Conservation (phyloP, 1,140 invertebrate species). For the Acromyrmex heyeri region DNA sequence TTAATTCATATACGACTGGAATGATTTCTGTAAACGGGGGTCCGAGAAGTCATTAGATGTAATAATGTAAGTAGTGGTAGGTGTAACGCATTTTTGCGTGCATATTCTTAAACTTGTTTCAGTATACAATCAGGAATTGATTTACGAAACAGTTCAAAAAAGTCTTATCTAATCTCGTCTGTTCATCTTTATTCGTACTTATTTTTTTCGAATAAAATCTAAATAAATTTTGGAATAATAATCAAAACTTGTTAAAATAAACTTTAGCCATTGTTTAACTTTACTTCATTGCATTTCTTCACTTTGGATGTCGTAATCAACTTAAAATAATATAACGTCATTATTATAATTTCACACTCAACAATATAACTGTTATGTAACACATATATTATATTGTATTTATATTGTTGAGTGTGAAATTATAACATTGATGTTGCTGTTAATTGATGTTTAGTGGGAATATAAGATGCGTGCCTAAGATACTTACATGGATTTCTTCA, state of each 20-base stretch:
- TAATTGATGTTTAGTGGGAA: too few species aligned
- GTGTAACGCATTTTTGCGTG: background rate
- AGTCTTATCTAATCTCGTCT: background rate
- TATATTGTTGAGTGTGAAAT: too few species aligned
- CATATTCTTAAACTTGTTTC: background rate
- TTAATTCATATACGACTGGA: constrained; percentile 60
- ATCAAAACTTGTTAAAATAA: background rate
- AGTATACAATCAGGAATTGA: background rate
- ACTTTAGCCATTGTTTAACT: background rate
- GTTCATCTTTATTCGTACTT: background rate
- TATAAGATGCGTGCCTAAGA: too few species aligned
- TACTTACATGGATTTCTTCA: too few species aligned
- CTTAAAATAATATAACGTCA: too few species aligned
- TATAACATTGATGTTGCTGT: too few species aligned
- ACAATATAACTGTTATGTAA: too few species aligned
- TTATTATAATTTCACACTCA: too few species aligned
- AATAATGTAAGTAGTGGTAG: constrained; percentile 14
- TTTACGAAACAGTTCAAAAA: background rate
- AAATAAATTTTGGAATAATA: background rate
- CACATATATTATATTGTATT: too few species aligned
- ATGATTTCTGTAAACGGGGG: constrained; percentile 20
- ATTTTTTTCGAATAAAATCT: background rate
- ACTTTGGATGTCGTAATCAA: too few species aligned
- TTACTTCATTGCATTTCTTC: too few species aligned
- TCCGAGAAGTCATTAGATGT: constrained; percentile 14